Percentiles rank a stretch among this genome's conserved stretches.
These are phyloP conservation scores for Zapus hudsonius DNA, from an alignment of 2,113 vertebrate genomes.

Conservation along the genomic window DNA sequence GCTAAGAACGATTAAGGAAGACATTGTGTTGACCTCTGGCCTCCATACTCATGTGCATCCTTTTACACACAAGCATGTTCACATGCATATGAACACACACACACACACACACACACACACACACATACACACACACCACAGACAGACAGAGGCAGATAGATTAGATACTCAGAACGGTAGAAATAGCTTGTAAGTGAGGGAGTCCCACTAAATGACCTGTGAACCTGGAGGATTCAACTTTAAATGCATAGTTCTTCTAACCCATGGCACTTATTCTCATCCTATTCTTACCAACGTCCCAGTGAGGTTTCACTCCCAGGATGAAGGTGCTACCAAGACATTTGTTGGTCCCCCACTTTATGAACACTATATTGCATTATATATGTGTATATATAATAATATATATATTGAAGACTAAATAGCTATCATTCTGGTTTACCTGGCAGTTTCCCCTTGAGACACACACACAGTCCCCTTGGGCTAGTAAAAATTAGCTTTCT, in stretches of 20 bases:
- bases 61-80: too few relatives aligned
- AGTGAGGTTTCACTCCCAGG: neutral
- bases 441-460: constrained; percentile 11
- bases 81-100: too few relatives aligned
- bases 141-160: too few relatives aligned
- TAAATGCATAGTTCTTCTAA: constrained; percentile 5
- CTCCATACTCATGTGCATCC: too few relatives aligned
- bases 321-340: neutral
- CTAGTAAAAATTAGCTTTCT: neutral
- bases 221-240: neutral
- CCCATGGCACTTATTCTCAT: neutral
- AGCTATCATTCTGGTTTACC: constrained; percentile 4
- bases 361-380: neutral
- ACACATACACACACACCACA: too few relatives aligned
- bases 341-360: neutral
- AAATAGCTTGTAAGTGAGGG: neutral
- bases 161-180: neutral
- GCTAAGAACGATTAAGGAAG: too few relatives aligned
- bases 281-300: constrained; percentile 33
- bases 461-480: neutral
- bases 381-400: too few relatives aligned
- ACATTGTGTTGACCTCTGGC: too few relatives aligned
- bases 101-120: too few relatives aligned
- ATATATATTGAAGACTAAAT: neutral
- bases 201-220: neutral